Evolutionary conservation across 2,888 invertebrate species (phyloP).

Genomic region (Cosmia trapezina): DNA sequence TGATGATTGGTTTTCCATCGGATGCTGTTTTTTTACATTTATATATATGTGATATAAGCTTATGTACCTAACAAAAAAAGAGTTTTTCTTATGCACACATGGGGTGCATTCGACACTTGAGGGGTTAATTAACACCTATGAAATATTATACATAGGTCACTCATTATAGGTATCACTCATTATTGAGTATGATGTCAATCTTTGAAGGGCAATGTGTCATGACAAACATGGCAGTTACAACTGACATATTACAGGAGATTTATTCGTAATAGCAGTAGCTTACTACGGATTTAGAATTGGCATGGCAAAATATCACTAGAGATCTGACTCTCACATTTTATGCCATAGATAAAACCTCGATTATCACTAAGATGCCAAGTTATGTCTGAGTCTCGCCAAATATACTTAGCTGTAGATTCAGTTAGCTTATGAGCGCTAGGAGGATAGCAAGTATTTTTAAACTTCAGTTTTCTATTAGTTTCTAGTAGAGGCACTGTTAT

Average conservation of each 20-base stretch:
- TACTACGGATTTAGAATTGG: slow-evolving; percentile 46
- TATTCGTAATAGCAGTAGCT: slow-evolving; percentile 17
- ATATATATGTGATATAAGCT: too few relatives aligned
- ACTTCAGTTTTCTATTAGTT: not conserved
- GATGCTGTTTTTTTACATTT: too few relatives aligned
- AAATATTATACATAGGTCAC: slow-evolving; percentile 11
- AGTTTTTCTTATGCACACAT: too few relatives aligned
- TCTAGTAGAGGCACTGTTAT: not conserved
- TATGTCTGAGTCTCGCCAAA: slow-evolving; percentile 44
- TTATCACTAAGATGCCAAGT: slow-evolving; percentile 50
- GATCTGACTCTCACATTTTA: slow-evolving; percentile 16
- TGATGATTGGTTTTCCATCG: too few relatives aligned
- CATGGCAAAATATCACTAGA: slow-evolving; percentile 28
- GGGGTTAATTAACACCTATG: not conserved
- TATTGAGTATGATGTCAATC: slow-evolving; percentile 57
- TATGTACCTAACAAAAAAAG: too few relatives aligned
- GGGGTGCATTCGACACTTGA: too few relatives aligned
- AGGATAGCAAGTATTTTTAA: not conserved
- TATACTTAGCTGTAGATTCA: slow-evolving; percentile 13
- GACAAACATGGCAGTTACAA: slow-evolving; percentile 43
- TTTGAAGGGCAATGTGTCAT: slow-evolving; percentile 64
- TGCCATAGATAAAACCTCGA: slow-evolving; percentile 32
- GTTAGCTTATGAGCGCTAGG: not conserved
- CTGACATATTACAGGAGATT: slow-evolving; percentile 20
- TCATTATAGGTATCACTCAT: slow-evolving; percentile 20